These are phyloP conservation scores for Drosophila lutescens DNA, from an alignment of 2,888 invertebrate species.

Conservation along the genomic window DNA sequence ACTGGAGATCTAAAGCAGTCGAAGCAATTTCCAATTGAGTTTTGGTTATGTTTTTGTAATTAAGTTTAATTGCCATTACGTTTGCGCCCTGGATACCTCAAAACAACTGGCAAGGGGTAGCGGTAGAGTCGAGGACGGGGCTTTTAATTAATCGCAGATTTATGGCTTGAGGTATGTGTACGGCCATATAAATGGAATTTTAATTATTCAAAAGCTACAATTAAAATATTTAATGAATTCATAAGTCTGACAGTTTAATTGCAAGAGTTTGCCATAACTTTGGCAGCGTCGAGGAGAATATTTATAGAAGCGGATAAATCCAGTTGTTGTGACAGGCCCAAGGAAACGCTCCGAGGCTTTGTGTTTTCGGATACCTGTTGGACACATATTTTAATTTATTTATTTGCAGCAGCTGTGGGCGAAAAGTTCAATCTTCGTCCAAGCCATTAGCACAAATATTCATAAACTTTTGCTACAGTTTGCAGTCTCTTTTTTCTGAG, in stretches of 20 bases:
- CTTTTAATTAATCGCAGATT: constrained; percentile 78
- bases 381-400: constrained; percentile 47
- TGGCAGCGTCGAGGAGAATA: constrained; percentile 39
- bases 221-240: constrained; percentile 80
- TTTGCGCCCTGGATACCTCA: constrained; percentile 53
- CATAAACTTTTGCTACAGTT: constrained; percentile 38
- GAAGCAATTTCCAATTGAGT: constrained; percentile 60
- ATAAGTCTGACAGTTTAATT: constrained; percentile 81
- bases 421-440: constrained; percentile 38
- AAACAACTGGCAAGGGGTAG: not conserved
- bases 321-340: constrained; percentile 12
- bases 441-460: constrained; percentile 43
- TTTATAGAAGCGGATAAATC: constrained; percentile 47
- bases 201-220: constrained; percentile 80
- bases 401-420: constrained; percentile 43
- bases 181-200: constrained; percentile 69
- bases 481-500: constrained; percentile 1
- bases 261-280: constrained; percentile 74
- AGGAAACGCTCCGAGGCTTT: constrained; percentile 27
- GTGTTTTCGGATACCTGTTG: constrained; percentile 35
- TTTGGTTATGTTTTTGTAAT: constrained; percentile 77
- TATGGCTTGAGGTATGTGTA: constrained; percentile 64
- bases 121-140: constrained; percentile 14
- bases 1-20: constrained; percentile 17
- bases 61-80: constrained; percentile 74